Evolutionary conservation across 2,888 invertebrate genomes (phyloP).

Genomic region (Chrysodeixis includens): DNA sequence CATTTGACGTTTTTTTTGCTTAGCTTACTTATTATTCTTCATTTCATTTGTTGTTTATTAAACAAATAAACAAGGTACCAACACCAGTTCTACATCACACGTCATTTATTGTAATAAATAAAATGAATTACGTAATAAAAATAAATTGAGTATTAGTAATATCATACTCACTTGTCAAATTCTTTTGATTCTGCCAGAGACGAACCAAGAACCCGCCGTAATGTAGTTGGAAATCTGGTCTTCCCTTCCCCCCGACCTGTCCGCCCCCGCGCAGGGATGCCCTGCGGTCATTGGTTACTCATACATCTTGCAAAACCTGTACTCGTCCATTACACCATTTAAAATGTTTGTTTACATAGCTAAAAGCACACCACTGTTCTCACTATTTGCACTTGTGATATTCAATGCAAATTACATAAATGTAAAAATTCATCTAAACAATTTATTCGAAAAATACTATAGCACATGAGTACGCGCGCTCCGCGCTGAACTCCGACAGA

Average conservation of each 20-base stretch:
- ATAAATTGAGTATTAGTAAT: constrained; percentile 18
- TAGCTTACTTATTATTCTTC: too few species aligned
- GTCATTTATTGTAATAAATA: constrained; percentile 7
- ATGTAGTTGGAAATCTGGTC: constrained; percentile 66
- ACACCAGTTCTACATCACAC: not conserved
- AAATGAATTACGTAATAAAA: constrained; percentile 23
- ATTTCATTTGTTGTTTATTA: not conserved
- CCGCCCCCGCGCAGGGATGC: constrained; percentile 75
- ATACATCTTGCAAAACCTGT: constrained; percentile 80
- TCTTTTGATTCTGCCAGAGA: constrained; percentile 62
- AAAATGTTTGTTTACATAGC: constrained; percentile 71
- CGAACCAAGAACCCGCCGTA: constrained; percentile 63
- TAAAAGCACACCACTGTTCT: constrained; percentile 66
- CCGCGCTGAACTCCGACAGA: constrained; percentile 72
- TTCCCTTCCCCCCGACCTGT: constrained; percentile 69
- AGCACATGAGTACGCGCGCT: constrained; percentile 68
- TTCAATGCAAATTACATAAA: constrained; percentile 52
- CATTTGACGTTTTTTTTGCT: too few species aligned
- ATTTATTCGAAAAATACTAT: constrained; percentile 56
- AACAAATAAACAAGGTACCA: too few species aligned
- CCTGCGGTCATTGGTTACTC: constrained; percentile 84
- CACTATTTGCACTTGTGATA: constrained; percentile 56
- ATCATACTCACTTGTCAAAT: constrained; percentile 65
- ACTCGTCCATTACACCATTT: constrained; percentile 72
- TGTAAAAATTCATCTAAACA: constrained; percentile 55